A percentile compares a stretch with the other conserved stretches of the same genome.
phyloP scores from a whole-genome alignment of 1,140 invertebrate genomes.

The Araneus ventricosus region DNA sequence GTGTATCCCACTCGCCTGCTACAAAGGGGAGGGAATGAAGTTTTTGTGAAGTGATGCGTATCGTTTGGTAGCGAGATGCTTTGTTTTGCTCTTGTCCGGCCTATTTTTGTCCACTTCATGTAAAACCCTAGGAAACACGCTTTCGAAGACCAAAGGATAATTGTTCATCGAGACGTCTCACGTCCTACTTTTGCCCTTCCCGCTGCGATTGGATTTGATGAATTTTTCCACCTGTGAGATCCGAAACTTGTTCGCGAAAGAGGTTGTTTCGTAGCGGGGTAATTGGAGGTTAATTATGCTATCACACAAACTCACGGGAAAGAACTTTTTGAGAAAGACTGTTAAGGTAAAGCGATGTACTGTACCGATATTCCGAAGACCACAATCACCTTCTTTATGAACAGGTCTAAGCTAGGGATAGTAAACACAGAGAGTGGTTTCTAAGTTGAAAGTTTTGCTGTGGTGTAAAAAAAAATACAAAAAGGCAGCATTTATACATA shows the following conservation, averaged over 20 bases:
- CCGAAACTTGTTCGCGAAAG: background rate
- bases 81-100: conserved; percentile 17
- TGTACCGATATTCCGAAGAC: background rate
- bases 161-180: background rate
- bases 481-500: too few species aligned
- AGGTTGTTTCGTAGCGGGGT: background rate
- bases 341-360: background rate
- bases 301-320: background rate
- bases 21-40: background rate
- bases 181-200: background rate
- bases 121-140: background rate
- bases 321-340: background rate
- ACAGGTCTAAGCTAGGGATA: too few species aligned
- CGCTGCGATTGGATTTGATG: background rate
- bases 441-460: too few species aligned
- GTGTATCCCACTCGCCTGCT: background rate
- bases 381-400: background rate
- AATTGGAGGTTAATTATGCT: conserved; percentile 7
- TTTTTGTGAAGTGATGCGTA: conserved; percentile 19
- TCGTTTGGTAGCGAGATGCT: conserved; percentile 1
- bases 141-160: background rate
- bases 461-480: too few species aligned
- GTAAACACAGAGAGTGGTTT: too few species aligned
- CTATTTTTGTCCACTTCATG: conserved; percentile 28
- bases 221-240: background rate